Conservation (phyloP, 2,113 vertebrate genomes). For the Helogale parvula region DNA sequence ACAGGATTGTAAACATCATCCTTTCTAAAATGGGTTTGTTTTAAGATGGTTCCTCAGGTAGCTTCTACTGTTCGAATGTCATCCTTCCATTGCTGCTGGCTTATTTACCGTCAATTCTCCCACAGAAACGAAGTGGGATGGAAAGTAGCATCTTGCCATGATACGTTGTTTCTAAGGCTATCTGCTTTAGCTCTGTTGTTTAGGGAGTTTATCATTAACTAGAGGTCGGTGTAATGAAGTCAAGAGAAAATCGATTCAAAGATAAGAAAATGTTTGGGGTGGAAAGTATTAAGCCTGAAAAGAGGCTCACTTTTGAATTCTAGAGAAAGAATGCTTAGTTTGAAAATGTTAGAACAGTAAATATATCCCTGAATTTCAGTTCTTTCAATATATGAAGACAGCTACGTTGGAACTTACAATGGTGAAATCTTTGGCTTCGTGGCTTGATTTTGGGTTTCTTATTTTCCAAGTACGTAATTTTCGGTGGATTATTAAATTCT, state of each 20-base stretch:
- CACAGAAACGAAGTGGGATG: neutral
- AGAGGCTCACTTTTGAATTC: neutral
- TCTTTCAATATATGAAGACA: neutral
- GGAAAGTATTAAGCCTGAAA: neutral
- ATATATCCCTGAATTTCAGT: neutral
- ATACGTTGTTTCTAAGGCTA: neutral
- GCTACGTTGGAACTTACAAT: rapidly evolving
- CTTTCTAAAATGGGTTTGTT: neutral
- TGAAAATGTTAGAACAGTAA: neutral
- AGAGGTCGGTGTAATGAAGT: neutral
- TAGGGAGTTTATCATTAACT: neutral
- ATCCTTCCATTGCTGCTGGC: neutral
- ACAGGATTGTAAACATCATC: too few species aligned
- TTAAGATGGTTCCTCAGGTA: neutral
- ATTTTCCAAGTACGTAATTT: neutral
- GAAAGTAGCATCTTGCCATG: neutral
- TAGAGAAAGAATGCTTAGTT: neutral
- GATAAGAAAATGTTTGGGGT: neutral
- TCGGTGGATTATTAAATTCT: neutral
- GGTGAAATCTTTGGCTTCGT: neutral
- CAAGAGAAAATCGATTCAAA: neutral
- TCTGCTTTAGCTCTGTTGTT: rapidly evolving
- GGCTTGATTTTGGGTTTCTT: neutral
- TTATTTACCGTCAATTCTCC: neutral
- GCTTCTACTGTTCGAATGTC: too few species aligned